Percentiles rank a stretch among this genome's conserved stretches.
phyloP scores from a whole-genome alignment of 2,113 vertebrate genomes.

The Mormoops blainvillei region DNA sequence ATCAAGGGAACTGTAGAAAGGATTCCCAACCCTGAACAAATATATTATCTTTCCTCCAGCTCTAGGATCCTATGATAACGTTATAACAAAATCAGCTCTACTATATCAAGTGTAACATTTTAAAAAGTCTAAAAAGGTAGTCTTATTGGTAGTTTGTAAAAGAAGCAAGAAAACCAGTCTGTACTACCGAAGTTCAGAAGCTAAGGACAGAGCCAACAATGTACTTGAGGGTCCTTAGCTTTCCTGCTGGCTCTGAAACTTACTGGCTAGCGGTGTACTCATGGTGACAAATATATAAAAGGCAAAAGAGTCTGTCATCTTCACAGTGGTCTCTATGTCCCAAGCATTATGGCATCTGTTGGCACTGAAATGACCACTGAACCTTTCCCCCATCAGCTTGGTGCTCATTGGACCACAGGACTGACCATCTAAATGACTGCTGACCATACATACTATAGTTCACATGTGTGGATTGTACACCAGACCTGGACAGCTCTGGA shows the following conservation, averaged over 20 bases:
- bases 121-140: not conserved
- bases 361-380: not conserved
- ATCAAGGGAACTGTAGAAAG: not conserved
- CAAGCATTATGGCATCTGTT: not conserved
- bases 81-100: conserved; percentile 13
- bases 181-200: not conserved
- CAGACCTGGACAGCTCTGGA: not conserved
- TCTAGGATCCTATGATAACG: not conserved
- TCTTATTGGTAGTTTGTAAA: not conserved
- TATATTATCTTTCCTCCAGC: not conserved
- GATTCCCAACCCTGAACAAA: not conserved
- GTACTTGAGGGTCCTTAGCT: not conserved
- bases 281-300: not conserved
- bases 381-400: not conserved
- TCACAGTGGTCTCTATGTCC: not conserved
- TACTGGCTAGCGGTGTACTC: not conserved
- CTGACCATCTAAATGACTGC: not conserved
- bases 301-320: not conserved
- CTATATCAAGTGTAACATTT: not conserved
- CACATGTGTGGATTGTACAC: fast-evolving
- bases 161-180: not conserved
- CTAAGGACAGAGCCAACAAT: not conserved
- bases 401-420: not conserved
- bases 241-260: not conserved
- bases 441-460: not conserved